A percentile compares a stretch with the other conserved stretches of the same genome.
These are phyloP conservation scores for Dastarcus helophoroides DNA, from an alignment of 2,888 invertebrate genomes.

Conservation along the genomic window DNA sequence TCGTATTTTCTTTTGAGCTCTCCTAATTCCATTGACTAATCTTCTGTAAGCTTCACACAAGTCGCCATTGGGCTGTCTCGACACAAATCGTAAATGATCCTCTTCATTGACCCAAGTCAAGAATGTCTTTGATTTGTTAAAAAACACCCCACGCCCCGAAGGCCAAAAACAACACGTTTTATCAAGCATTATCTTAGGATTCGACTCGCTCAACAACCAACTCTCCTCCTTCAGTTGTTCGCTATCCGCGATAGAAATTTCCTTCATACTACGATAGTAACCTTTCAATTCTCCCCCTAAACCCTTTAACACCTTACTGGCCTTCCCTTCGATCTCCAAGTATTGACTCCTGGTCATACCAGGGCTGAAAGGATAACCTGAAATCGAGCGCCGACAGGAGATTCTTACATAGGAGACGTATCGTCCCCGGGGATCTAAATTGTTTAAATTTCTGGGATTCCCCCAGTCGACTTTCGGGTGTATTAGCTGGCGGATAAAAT, in stretches of 20 bases:
- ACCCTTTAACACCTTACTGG: constrained; percentile 27
- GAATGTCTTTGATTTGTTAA: constrained; percentile 91
- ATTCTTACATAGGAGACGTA: constrained; percentile 56
- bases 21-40: constrained; percentile 40
- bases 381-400: constrained; percentile 48
- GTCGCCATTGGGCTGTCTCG: constrained; percentile 93
- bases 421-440: constrained; percentile 47
- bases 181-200: constrained; percentile 75
- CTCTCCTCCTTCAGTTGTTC: constrained; percentile 93
- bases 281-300: constrained; percentile 69
- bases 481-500: constrained; percentile 42
- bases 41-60: constrained; percentile 59
- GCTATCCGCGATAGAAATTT: constrained; percentile 87
- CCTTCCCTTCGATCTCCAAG: constrained; percentile 47
- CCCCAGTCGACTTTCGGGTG: constrained; percentile 55
- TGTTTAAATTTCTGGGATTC: constrained; percentile 37
- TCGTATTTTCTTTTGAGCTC: constrained; percentile 40
- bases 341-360: constrained; percentile 51
- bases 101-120: constrained; percentile 96
- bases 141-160: constrained; percentile 82
- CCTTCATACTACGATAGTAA: constrained; percentile 81
- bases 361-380: constrained; percentile 56
- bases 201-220: constrained; percentile 95
- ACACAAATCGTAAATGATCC: constrained; percentile 93
- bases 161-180: constrained; percentile 96